A percentile compares a stretch with the other conserved stretches of the same genome.
Conservation (phyloP, 2,888 invertebrate genomes). For the Penaeus monodon region DNA sequence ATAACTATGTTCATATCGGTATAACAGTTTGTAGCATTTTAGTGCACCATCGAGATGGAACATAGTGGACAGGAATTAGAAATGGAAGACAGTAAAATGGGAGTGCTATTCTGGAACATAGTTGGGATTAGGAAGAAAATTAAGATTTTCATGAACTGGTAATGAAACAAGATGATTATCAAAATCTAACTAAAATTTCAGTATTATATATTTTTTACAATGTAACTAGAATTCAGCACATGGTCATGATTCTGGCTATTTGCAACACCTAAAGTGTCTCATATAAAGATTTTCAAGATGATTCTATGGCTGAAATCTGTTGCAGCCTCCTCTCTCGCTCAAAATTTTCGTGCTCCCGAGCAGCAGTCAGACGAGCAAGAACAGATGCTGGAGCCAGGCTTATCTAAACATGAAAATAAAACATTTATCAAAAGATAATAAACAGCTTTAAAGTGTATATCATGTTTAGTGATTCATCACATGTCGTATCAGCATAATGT, state of each 20-base stretch:
- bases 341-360: conserved; percentile 38
- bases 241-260: not conserved
- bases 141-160: too few species aligned
- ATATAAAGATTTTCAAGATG: conserved; percentile 19
- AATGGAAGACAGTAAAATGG: too few species aligned
- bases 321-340: conserved; percentile 44
- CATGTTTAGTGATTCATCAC: not conserved
- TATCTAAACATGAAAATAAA: conserved; percentile 13
- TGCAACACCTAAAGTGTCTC: not conserved
- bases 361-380: conserved; percentile 44
- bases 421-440: too few species aligned
- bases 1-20: too few species aligned
- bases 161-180: too few species aligned
- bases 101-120: too few species aligned
- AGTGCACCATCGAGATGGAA: too few species aligned
- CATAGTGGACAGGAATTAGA: too few species aligned
- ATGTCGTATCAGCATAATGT: not conserved
- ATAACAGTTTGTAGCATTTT: too few species aligned
- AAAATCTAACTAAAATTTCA: too few species aligned
- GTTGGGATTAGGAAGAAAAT: too few species aligned
- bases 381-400: conserved; percentile 45
- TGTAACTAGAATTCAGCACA: not conserved
- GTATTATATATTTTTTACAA: too few species aligned
- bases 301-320: conserved; percentile 31
- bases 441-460: not conserved